Evolutionary conservation across 1,140 invertebrate species (phyloP).

Genomic region (Neodiprion fabricii): DNA sequence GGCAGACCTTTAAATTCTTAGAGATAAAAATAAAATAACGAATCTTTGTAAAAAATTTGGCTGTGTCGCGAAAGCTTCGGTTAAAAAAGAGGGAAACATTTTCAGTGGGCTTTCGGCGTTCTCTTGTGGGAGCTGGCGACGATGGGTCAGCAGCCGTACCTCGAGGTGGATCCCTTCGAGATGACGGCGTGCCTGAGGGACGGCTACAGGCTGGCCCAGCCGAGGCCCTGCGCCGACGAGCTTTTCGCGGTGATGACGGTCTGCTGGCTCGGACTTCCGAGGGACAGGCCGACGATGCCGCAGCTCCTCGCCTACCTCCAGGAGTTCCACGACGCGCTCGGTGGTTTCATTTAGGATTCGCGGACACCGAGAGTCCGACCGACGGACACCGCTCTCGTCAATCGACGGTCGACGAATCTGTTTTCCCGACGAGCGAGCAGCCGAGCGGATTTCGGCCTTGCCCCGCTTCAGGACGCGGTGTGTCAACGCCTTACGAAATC

Average conservation of each 20-base stretch:
- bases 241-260: conserved; percentile 92
- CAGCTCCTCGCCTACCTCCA: conserved; percentile 86
- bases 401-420: not conserved
- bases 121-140: conserved; percentile 94
- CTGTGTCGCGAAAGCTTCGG: too few species aligned
- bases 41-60: too few species aligned
- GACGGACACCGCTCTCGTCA: too few species aligned
- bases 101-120: conserved; percentile 93
- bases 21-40: too few species aligned
- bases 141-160: conserved; percentile 84
- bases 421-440: not conserved
- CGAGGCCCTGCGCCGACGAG: conserved; percentile 94
- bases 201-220: conserved; percentile 88
- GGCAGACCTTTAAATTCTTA: too few species aligned
- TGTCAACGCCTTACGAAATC: conserved; percentile 1
- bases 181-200: conserved; percentile 85
- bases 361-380: too few species aligned
- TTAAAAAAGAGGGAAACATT: conserved; percentile 31
- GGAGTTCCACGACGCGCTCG: conserved; percentile 86
- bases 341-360: conserved; percentile 72
- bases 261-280: conserved; percentile 82
- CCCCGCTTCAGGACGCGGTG: not conserved
- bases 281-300: conserved; percentile 83
- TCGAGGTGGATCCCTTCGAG: conserved; percentile 91
- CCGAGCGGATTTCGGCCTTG: not conserved